phyloP scores from a whole-genome alignment of 2,113 vertebrate species.

The Caloenas nicobarica region DNA sequence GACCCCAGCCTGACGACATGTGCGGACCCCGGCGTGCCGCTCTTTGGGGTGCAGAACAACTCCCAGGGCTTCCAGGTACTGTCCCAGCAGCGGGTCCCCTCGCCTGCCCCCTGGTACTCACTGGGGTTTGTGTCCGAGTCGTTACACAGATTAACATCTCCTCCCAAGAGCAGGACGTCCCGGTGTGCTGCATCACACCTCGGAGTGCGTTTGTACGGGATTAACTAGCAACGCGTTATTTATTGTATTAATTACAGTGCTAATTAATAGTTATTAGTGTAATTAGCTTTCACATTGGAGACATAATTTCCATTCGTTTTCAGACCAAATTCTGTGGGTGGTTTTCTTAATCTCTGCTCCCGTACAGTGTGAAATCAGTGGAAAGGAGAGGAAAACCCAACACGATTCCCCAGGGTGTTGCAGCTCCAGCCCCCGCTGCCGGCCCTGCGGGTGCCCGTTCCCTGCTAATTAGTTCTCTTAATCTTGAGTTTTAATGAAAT shows the following conservation, averaged over 20 bases:
- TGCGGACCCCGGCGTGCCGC: conserved; percentile 85
- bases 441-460: not conserved
- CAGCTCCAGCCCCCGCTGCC: not conserved
- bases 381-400: not conserved
- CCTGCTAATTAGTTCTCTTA: conserved; percentile 13
- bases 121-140: fast-evolving
- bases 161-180: not conserved
- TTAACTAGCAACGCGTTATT: not conserved
- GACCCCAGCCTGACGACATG: conserved; percentile 93
- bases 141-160: fast-evolving
- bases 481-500: not conserved
- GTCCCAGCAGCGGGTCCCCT: fast-evolving
- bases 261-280: not conserved
- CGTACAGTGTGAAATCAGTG: not conserved
- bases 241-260: not conserved
- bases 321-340: not conserved
- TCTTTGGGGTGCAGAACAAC: conserved; percentile 94
- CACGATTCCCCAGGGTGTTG: not conserved
- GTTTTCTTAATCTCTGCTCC: not conserved
- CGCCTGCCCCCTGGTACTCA: fast-evolving
- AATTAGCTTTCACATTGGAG: not conserved
- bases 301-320: not conserved
- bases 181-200: fast-evolving
- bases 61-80: conserved; percentile 94
- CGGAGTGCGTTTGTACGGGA: fast-evolving